Base-by-base conservation (phyloP, 2,113 vertebrate species). In the Mionectes macconnelli region DNA sequence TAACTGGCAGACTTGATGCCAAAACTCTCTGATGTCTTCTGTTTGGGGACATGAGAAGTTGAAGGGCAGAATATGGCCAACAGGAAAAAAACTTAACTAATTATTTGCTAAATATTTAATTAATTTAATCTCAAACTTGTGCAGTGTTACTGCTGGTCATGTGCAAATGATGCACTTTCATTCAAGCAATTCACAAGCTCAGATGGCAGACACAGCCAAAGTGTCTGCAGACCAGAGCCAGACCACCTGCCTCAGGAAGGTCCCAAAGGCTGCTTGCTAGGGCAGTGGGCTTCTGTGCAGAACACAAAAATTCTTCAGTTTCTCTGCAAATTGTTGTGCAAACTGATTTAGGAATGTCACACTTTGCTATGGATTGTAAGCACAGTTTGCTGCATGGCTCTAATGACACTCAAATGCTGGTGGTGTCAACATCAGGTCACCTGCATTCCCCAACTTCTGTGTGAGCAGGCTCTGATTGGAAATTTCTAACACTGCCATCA, bases 361-460 rank as follows among this genome's bases (percentile, higher is more conserved):
- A 13, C 49, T n/a, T 66, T 37, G 40, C 53, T 44, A 4, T 30
- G 62, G 22, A 47, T 33, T 72, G 11, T 35, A 69, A 66, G 57
- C 49, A 64, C 0, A n/a, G 0, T 64, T 72, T 3, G 2, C 53
- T 80, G 67, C 2, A 0, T 24, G 31, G 24, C 42, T 87, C 13
- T 81, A 81, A 49, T 5, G 55, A 53, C 13, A 47, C 30, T 57
- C 2, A 1, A 9, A 45, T 42, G 31, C 25, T 82, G 52, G 5
- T 40, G 62, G 1, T 76, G 47, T 24, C 4, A 3, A 39, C 56
- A 70, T 37, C 21, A 66, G 25, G 33, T 59, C 42, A 74, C 21
- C 63, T 67, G 56, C 30, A 23, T 39, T 31, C 56, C 27, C 18
- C 52, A 50, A 3, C 19, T 45, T 67, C 45, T 17, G 7, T 9